Base-by-base conservation (phyloP, 1,140 invertebrate genomes). In the Zaprionus nigranus region DNA sequence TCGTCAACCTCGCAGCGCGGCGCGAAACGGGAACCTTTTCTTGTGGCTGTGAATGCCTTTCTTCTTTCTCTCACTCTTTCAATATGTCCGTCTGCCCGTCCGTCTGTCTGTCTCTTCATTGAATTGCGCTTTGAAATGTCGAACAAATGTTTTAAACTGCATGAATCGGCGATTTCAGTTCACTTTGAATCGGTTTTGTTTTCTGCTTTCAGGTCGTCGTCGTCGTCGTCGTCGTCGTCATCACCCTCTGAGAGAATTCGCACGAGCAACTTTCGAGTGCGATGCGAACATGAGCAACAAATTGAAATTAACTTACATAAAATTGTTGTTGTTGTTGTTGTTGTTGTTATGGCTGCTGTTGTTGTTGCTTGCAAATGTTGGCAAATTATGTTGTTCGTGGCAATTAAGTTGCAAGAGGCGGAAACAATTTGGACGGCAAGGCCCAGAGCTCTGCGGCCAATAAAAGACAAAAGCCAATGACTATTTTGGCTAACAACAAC, bases 121-220 rank as follows among this genome's bases (percentile, higher is more conserved):
- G 67, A 75, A 66, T 74, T 38, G 54, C 30, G 57, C 79, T 83
- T 77, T 81, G 85, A 85, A 90, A 90, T 90, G 85, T 85, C 81
- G 82, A 82, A 90, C 85, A 90, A 90, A 90, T 90, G 85, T 90
- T 90, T 90, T 90, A 90, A 90, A 90, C 86, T 90, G 86, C 86
- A 77, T 90, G 85, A 90, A 90, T 90, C 85, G 85, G 85, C 85
- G 79, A 24, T 79, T 81, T 87, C 82, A 51, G 46, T 51, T 51
- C n/a, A 17, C 36, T 56, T 49, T 67, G 63, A 46, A 3, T 61
- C 30, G 62, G 36, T 70, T 56, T 74, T 79, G 58, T 78, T 67
- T 63, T 51, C 7, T 60, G 26, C 17, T 66, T 65, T 53, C 26
- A 15, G 26, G 3, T 34, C 22, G 40, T 62, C 38, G 61, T 9